These are phyloP conservation scores for Amphiprion clarkii DNA, from an alignment of 2,797 vertebrate genomes.

Conservation along the genomic window DNA sequence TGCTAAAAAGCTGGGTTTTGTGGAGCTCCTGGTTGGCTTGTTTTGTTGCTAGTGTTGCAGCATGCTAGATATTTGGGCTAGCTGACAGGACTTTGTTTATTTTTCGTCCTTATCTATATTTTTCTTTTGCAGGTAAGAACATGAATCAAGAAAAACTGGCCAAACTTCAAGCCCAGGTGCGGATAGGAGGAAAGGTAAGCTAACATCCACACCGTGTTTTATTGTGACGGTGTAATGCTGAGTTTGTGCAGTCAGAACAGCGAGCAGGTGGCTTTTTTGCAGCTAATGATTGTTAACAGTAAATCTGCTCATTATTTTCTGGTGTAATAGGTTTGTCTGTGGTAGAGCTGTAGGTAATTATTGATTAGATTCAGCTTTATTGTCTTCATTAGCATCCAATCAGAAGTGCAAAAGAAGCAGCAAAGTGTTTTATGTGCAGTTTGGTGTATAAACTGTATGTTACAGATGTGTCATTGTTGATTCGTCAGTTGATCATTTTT, in stretches of 20 bases:
- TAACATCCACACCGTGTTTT: background rate
- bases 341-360: too few relatives aligned
- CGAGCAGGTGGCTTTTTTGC: background rate
- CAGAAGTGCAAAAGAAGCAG: too few relatives aligned
- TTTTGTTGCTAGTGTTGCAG: constrained; percentile 4
- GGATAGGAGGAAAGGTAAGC: constrained; percentile 98
- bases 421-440: too few relatives aligned
- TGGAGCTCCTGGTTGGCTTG: background rate
- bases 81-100: background rate
- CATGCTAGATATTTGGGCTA: background rate
- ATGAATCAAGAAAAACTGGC: constrained; percentile 99
- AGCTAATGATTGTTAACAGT: background rate
- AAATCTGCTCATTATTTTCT: too few relatives aligned
- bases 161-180: constrained; percentile 98
- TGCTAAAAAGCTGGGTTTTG: background rate
- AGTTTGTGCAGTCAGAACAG: too few relatives aligned
- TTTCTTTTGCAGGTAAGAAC: constrained; percentile 71
- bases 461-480: too few relatives aligned
- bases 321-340: too few relatives aligned
- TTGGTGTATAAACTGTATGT: too few relatives aligned
- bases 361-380: too few relatives aligned
- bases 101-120: background rate
- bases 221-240: background rate
- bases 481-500: too few relatives aligned
- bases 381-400: too few relatives aligned